These are phyloP conservation scores for Drosophila kambysellisi DNA, from an alignment of 2,888 invertebrate genomes.

Conservation along the genomic window DNA sequence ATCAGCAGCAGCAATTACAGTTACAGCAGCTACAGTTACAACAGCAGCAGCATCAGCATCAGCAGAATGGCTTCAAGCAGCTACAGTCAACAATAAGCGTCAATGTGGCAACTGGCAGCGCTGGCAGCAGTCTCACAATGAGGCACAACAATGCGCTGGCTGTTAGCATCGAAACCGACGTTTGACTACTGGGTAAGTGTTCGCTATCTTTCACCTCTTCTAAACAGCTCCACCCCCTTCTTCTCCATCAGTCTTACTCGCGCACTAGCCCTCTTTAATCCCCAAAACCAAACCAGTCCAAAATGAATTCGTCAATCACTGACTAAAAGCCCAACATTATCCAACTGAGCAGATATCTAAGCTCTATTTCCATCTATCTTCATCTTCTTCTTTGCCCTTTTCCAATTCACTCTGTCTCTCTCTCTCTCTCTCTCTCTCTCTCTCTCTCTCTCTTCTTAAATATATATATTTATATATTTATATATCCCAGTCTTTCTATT, in stretches of 20 bases:
- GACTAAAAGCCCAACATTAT: neutral
- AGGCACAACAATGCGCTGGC: constrained; percentile 93
- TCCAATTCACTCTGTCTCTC: constrained; percentile 12
- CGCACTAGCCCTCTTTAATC: constrained; percentile 13
- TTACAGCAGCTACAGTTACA: constrained; percentile 69
- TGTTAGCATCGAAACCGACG: constrained; percentile 97
- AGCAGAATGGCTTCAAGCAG: constrained; percentile 80
- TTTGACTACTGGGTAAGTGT: constrained; percentile 95
- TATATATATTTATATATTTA: neutral
- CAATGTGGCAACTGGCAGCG: constrained; percentile 70
- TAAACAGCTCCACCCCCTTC: constrained; percentile 4
- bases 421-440: constrained; percentile 27
- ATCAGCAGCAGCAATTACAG: constrained; percentile 58
- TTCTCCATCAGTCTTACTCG: constrained; percentile 15
- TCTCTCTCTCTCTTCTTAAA: constrained; percentile 16
- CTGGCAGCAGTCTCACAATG: constrained; percentile 89
- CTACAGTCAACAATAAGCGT: constrained; percentile 78
- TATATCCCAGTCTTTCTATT: neutral
- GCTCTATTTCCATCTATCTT: constrained; percentile 10
- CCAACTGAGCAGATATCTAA: constrained; percentile 2
- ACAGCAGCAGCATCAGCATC: constrained; percentile 71
- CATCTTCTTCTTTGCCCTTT: constrained; percentile 14
- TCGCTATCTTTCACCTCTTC: constrained; percentile 27
- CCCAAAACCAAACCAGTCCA: neutral
- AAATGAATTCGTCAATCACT: constrained; percentile 11